Evolutionary conservation across 2,797 vertebrate genomes (phyloP).

Genomic region (Eupleurogrammus muticus): DNA sequence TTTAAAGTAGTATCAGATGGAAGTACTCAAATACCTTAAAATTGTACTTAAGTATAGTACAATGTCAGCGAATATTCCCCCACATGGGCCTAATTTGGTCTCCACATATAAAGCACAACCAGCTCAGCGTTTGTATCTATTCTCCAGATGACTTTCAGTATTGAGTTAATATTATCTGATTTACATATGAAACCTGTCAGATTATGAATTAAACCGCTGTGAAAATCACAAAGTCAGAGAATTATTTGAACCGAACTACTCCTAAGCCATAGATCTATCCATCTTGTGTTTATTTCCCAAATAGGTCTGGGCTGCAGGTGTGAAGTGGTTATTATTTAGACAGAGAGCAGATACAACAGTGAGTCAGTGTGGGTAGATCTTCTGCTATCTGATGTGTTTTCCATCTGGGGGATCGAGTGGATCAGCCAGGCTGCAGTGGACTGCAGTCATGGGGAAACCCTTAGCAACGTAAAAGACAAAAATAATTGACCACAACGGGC

Average conservation of each 20-base stretch:
- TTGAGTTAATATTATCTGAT: constrained; percentile 21
- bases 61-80: not conserved
- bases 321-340: constrained; percentile 51
- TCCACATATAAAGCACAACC: not conserved
- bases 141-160: not conserved
- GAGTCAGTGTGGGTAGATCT: constrained; percentile 34
- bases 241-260: constrained; percentile 18
- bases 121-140: not conserved
- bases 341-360: constrained; percentile 34
- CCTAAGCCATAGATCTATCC: constrained; percentile 30
- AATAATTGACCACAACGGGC: constrained; percentile 54
- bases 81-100: constrained; percentile 4
- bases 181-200: constrained; percentile 12
- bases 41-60: no score
- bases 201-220: constrained; percentile 7
- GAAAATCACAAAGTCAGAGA: constrained; percentile 22
- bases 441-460: constrained; percentile 40
- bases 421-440: constrained; percentile 30
- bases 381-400: constrained; percentile 58
- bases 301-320: constrained; percentile 57
- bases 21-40: no score
- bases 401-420: constrained; percentile 51
- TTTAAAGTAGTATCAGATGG: no score
- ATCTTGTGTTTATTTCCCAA: constrained; percentile 28
- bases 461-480: constrained; percentile 42